Conservation (phyloP, 2,113 vertebrate genomes). For the Crotalus helleri region DNA sequence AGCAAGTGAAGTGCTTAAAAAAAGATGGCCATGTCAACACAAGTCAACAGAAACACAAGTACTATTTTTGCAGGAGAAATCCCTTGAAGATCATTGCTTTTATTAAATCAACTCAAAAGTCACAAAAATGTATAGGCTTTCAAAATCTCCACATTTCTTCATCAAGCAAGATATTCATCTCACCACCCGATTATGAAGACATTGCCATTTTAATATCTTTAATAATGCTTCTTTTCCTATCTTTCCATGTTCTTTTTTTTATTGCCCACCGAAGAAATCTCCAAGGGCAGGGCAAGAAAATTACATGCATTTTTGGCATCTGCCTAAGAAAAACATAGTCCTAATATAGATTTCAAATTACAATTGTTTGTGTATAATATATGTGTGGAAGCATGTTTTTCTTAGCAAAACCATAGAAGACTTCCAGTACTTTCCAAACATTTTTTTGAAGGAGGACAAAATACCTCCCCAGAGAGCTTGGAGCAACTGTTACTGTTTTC, state of each 20-base stretch:
- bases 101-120: not conserved
- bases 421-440: not conserved
- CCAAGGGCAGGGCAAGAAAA: not conserved
- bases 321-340: not conserved
- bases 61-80: not conserved
- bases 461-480: not conserved
- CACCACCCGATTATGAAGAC: not conserved
- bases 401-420: not conserved
- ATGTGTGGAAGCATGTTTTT: not conserved
- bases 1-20: not conserved
- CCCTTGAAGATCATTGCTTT: not conserved
- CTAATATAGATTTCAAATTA: not conserved
- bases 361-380: not conserved
- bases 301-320: not conserved
- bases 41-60: not conserved
- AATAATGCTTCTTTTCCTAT: not conserved
- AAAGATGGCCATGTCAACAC: not conserved
- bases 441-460: not conserved
- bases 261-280: not conserved
- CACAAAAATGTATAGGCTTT: not conserved
- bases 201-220: not conserved
- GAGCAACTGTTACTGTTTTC: not conserved
- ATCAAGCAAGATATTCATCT: not conserved
- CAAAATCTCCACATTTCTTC: not conserved
- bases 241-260: not conserved